Base-by-base conservation (phyloP, 2,888 invertebrate species). In the Urechis unicinctus region DNA sequence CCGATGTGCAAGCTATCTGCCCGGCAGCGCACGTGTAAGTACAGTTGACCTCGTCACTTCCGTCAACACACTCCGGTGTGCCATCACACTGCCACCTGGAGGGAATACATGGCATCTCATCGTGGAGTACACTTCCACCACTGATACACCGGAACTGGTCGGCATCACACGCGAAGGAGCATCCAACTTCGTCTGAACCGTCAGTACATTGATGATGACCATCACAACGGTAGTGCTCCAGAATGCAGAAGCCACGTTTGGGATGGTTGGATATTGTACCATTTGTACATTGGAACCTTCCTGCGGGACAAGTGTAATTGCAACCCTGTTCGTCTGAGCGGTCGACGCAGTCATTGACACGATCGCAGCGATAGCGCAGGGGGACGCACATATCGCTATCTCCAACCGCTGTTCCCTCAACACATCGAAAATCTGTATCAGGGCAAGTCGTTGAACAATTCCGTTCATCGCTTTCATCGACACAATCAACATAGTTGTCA, bases 241-340 rank as follows among this genome's bases (percentile, higher is more conserved):
- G 42, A 5, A 60, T 30, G 31, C 60, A 60, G 44, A 42, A 36
- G 9, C 36, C 36, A 36, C 36, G 41, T 22, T 49, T 53, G 21
- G 41, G 50, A 30, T 42, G 41, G 6, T 36, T 22, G 17, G 13
- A 30, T 9, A 50, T 46, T 5, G 57, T 52, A 28, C 57, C 57
- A 28, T 52, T 52, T 6, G 13, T 31, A 48, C 60, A 60, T n/a
- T 31, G n/a, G 52, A 58, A 60, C 43, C 58, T 46, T n/a, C 45
- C 47, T 5, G 22, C 24, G 5, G 26, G 48, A 42, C 60, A 60
- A 24, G 53, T 22, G 30, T 45, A 25, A 13, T 45, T 46, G 42
- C 58, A 49, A 26, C 42, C 30, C 45, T 13, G 43, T 43, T 61
- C 61, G 42, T 61, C 61, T 29, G 55, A 55, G 36, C 36, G 44